Base-by-base conservation (phyloP, 1,140 invertebrate species). In the Varroa destructor region DNA sequence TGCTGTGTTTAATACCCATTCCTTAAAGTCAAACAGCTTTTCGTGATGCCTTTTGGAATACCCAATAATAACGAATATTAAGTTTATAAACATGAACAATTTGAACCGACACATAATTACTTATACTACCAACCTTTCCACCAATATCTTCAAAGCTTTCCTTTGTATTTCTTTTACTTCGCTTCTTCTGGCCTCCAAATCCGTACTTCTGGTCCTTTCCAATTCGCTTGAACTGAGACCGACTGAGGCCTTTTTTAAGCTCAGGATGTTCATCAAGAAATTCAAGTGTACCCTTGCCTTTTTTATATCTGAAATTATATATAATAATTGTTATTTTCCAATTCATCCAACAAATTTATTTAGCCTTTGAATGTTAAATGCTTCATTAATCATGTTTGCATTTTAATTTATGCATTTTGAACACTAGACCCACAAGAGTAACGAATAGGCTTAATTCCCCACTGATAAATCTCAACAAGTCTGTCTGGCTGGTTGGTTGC, bases 141-240 rank as follows among this genome's bases (percentile, higher is more conserved):
- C 74, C 70, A 58, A 76, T 72, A 57, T 78, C 73, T 10, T 75
- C 74, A 55, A 74, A 72, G 64, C 89, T 93, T 0, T 89, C 85
- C 75, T 85, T 87, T 0, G 90, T 93, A 77, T 99, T 99, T 55
- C 84, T 81, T 80, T 99, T 99, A 0, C 82, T 83, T 1, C 91
- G 87, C 74, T 88, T 88, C 81, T 98, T 98, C 77, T 94, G 93
- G 1, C 94, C 94, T 55, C 95, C 95, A 83, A 90, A 96, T 0
- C 94, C 95, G 82, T 88, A 98, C 77, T 91, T 94, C 64, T 86
- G 83, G 80, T 95, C 87, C 78, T 93, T 92, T 74, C 82, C 81
- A 56, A 86, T 84, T 55, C 86, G 80, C 71, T 77, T 76, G 25
- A 56, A 72, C 5, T 72, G 61, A 37, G 43, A 55, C n/a, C 40